Conservation (phyloP, 1,140 invertebrate species). For the Riptortus pedestris region DNA sequence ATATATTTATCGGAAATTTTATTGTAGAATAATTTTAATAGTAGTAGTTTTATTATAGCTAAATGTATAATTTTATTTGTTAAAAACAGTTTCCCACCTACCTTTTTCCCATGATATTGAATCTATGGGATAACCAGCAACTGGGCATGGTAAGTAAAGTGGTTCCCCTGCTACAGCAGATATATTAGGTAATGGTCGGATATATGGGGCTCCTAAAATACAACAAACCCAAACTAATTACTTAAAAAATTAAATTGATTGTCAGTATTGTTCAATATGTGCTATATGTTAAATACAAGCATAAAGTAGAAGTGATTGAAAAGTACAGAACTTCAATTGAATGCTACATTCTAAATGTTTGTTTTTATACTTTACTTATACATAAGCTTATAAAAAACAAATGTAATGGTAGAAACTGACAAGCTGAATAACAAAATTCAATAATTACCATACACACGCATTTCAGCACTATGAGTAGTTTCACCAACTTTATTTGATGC, state of each 20-base stretch:
- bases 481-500: slow-evolving; percentile 44
- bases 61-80: too few relatives aligned
- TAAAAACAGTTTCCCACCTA: too few relatives aligned
- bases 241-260: too few relatives aligned
- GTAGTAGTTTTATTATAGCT: too few relatives aligned
- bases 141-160: slow-evolving; percentile 44
- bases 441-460: slow-evolving; percentile 41
- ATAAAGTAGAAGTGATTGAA: background rate
- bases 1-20: slow-evolving; percentile 3
- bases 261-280: background rate
- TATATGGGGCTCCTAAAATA: slow-evolving; percentile 43
- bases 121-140: slow-evolving; percentile 47
- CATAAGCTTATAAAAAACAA: too few relatives aligned
- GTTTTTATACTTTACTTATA: too few relatives aligned
- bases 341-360: too few relatives aligned
- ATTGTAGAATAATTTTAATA: too few relatives aligned
- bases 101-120: slow-evolving; percentile 46
- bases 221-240: too few relatives aligned
- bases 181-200: slow-evolving; percentile 45
- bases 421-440: too few relatives aligned
- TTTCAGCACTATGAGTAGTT: slow-evolving; percentile 38
- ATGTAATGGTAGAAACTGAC: too few relatives aligned
- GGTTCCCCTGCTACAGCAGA: slow-evolving; percentile 45
- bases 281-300: background rate
- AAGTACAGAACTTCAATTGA: slow-evolving; percentile 1